Evolutionary conservation across 2,797 vertebrate genomes (phyloP).

Genomic region (Oceanodroma leucorhoa): DNA sequence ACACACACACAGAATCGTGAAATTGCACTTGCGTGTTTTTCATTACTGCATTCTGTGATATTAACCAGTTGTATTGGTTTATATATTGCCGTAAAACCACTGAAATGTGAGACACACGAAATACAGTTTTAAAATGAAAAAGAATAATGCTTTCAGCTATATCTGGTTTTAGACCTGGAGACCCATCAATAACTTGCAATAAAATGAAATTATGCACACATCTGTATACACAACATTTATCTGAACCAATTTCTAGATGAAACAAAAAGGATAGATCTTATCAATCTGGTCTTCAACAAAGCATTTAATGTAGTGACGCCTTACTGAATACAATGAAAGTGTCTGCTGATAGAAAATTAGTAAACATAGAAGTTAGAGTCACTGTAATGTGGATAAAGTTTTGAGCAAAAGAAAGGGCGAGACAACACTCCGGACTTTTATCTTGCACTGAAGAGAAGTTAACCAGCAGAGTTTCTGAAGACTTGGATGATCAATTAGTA

Average conservation of each 20-base stretch:
- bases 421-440: neutral
- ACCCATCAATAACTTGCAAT: neutral
- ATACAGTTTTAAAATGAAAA: conserved; percentile 6
- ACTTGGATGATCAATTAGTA: neutral
- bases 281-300: neutral
- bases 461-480: neutral
- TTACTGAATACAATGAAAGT: neutral
- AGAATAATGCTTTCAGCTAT: neutral
- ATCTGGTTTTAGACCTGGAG: neutral
- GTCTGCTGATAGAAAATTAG: neutral
- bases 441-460: neutral
- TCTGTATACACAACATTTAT: neutral
- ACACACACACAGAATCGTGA: neutral
- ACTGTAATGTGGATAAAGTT: neutral
- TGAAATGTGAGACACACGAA: neutral
- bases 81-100: neutral
- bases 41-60: neutral
- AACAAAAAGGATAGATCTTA: neutral
- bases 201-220: neutral
- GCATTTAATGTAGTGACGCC: neutral
- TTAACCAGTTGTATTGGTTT: conserved; percentile 20
- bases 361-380: neutral
- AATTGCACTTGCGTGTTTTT: conserved; percentile 8
- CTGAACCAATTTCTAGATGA: neutral
- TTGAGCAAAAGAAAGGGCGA: neutral